Base-by-base conservation (phyloP, 2,888 invertebrate genomes). In the Chalcis sispes region DNA sequence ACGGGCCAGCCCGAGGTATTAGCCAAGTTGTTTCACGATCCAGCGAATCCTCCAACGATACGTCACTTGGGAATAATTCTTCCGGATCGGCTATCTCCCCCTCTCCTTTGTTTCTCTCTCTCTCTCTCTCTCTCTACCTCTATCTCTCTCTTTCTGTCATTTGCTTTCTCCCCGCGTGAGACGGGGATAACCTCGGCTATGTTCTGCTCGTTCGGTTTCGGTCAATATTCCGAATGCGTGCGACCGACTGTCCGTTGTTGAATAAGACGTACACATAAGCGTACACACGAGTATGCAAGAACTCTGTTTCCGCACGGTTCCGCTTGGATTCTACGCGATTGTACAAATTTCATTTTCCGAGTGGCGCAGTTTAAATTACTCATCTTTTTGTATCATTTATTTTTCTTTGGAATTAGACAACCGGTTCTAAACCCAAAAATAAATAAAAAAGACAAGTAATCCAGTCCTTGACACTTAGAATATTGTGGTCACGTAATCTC, bases 1-100 rank as follows among this genome's bases (percentile, higher is more conserved):
- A 64, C 48, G 66, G 64, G 58, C 36, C 50, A 20, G 75, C 48
- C 46, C 65, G 58, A 36, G 72, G 75, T 72, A 79, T 82, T 80
- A 81, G 78, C 81, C 80, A 77, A 80, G 80, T 81, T 81, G 82
- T 81, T 83, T 81, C 81, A 83, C 81, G 82, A 82, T 80, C 79
- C 81, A 79, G 77, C 77, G 82, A 79, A 81, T 83, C 79, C 79
- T 73, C 67, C 58, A 52, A 48, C 59, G 74, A 69, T 78, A 67
- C 52, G 67, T 71, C 78, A 61, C 64, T 66, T 54, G 78, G 78
- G 78, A 75, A 75, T 78, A 69, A 78, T 75, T 72, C 72, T 78
- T 78, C 67, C 27, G 40, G 52, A 73, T 70, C 72, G 52, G 36
- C 27, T 29, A 15, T 40, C 29, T 50, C 27, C 3, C 48, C 25